These are phyloP conservation scores for Drosophila antonietae DNA, from an alignment of 2,888 invertebrate genomes.

Conservation along the genomic window DNA sequence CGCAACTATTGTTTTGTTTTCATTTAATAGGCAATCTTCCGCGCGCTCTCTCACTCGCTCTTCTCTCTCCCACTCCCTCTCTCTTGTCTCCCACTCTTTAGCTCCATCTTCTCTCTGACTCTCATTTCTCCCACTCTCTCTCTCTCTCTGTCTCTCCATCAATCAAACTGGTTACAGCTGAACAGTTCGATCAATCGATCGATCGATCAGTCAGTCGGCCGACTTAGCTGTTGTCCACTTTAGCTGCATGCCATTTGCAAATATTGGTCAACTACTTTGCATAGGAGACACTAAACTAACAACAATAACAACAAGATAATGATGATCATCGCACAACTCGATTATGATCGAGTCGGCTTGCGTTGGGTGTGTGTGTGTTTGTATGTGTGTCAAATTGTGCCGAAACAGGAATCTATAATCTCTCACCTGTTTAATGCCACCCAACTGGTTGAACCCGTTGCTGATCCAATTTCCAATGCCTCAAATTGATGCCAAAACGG, in stretches of 20 bases:
- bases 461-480: slow-evolving; percentile 45
- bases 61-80: neutral
- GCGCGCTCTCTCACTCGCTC: slow-evolving; percentile 8
- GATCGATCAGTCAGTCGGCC: slow-evolving; percentile 52
- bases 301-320: slow-evolving; percentile 1
- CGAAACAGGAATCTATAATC: slow-evolving; percentile 51
- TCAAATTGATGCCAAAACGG: slow-evolving; percentile 47
- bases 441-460: slow-evolving; percentile 44
- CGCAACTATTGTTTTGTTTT: slow-evolving; percentile 52
- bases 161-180: slow-evolving; percentile 45
- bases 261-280: slow-evolving; percentile 57
- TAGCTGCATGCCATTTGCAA: slow-evolving; percentile 40
- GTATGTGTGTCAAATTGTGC: slow-evolving; percentile 53
- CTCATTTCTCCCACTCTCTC: neutral
- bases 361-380: neutral
- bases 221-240: slow-evolving; percentile 46
- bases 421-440: slow-evolving; percentile 48
- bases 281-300: slow-evolving; percentile 25
- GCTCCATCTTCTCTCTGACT: neutral
- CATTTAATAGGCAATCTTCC: slow-evolving; percentile 33
- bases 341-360: neutral
- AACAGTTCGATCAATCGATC: slow-evolving; percentile 19
- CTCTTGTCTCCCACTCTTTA: neutral
- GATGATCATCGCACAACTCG: slow-evolving; percentile 5
- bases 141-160: slow-evolving; percentile 2